These are phyloP conservation scores for Calcarius lapponicus DNA, from an alignment of 2,797 vertebrate species.

Conservation along the genomic window DNA sequence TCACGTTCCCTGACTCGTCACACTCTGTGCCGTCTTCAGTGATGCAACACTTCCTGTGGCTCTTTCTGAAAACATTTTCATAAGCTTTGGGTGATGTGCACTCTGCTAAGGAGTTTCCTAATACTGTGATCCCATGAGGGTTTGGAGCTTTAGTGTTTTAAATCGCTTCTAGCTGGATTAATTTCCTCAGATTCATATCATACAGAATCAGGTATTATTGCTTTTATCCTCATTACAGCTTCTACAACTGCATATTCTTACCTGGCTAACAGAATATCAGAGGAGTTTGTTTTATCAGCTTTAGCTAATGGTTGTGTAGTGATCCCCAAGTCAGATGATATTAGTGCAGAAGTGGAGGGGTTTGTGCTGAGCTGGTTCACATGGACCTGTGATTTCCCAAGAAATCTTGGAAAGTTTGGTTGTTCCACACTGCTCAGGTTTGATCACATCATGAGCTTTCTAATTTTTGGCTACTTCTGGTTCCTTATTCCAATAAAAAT, in stretches of 20 bases:
- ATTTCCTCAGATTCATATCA: not conserved
- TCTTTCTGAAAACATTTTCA: constrained; percentile 1
- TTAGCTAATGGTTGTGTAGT: not conserved
- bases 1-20: not conserved
- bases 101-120: not conserved
- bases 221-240: not conserved
- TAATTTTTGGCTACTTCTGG: not conserved
- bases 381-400: not conserved
- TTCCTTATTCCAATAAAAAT: not conserved
- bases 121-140: not conserved
- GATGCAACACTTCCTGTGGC: not conserved
- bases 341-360: not conserved
- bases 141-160: constrained; percentile 1
- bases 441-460: not conserved
- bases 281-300: constrained; percentile 17
- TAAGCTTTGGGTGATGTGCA: constrained; percentile 1
- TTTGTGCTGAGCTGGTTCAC: not conserved
- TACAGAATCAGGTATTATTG: not conserved
- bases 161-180: not conserved
- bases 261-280: not conserved
- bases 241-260: not conserved
- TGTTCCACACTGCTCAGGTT: not conserved
- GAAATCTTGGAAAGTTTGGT: not conserved
- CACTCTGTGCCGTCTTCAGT: not conserved
- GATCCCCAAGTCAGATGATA: not conserved